These are phyloP conservation scores for Drosophila birchii DNA, from an alignment of 2,888 invertebrate species.

Conservation along the genomic window DNA sequence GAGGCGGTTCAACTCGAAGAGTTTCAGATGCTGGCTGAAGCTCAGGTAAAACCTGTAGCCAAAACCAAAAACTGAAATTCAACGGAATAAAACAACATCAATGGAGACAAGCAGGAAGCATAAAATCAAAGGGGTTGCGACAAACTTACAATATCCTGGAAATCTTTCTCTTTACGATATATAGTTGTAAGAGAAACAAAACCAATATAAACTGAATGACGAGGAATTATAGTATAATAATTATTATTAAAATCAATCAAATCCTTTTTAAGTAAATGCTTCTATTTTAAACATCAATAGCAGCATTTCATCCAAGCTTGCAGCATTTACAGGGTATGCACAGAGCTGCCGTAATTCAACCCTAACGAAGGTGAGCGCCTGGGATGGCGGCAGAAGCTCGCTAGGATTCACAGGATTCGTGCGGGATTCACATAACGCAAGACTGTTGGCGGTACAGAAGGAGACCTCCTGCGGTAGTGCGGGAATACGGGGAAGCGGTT, in stretches of 20 bases:
- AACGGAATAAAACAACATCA: conserved; percentile 40
- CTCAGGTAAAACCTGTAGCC: conserved; percentile 60
- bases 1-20: conserved; percentile 8
- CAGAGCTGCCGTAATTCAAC: conserved; percentile 45
- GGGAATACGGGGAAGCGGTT: neutral
- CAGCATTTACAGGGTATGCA: conserved; percentile 8
- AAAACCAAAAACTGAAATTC: conserved; percentile 72
- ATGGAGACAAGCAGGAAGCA: conserved; percentile 19
- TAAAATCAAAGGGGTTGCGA: neutral
- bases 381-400: conserved; percentile 17
- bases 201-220: too few species aligned
- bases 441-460: conserved; percentile 30
- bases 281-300: neutral
- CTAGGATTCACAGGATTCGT: conserved; percentile 42
- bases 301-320: neutral
- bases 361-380: conserved; percentile 52
- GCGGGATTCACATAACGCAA: conserved; percentile 52
- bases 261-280: neutral
- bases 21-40: conserved; percentile 33
- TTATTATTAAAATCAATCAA: neutral
- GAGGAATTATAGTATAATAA: too few species aligned
- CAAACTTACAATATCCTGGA: conserved; percentile 5
- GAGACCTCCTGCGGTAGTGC: neutral
- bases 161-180: neutral
- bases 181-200: too few species aligned